Conservation (phyloP, 1,140 invertebrate genomes). For the Zophobas morio region DNA sequence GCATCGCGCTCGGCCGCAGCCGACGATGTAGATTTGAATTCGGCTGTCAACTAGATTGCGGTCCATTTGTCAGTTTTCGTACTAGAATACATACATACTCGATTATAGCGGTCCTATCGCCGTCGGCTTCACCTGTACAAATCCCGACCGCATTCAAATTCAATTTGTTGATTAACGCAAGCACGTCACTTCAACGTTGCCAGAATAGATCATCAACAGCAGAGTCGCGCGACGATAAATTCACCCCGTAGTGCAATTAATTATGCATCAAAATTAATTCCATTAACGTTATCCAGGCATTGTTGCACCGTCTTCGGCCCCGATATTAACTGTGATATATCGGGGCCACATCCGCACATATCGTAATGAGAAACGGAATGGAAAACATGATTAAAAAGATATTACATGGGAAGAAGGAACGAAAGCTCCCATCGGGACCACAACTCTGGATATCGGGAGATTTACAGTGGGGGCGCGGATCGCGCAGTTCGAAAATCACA, state of each 20-base stretch:
- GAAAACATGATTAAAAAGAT: conserved; percentile 22
- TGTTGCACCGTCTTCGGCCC: conserved; percentile 47
- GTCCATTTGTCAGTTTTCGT: conserved; percentile 53
- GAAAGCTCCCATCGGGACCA: conserved; percentile 3
- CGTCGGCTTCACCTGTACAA: conserved; percentile 52
- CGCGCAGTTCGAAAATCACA: conserved; percentile 14
- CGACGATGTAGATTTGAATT: conserved; percentile 45
- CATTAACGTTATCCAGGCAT: conserved; percentile 52
- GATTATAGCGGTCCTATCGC: conserved; percentile 46
- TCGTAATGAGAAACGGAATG: conserved; percentile 3
- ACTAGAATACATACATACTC: conserved; percentile 49
- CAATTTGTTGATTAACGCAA: conserved; percentile 56
- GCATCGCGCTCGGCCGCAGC: not conserved
- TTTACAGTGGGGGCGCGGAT: conserved; percentile 9
- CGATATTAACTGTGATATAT: conserved; percentile 44
- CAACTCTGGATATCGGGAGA: conserved; percentile 12
- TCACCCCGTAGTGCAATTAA: conserved; percentile 49
- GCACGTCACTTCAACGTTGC: conserved; percentile 54
- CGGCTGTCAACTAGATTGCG: conserved; percentile 46
- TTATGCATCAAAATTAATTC: conserved; percentile 58
- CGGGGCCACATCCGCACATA: not conserved
- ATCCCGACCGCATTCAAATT: conserved; percentile 55
- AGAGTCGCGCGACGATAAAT: conserved; percentile 46
- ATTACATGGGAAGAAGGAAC: not conserved
- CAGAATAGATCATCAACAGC: conserved; percentile 54